These are phyloP conservation scores for Liasis olivaceus DNA, from an alignment of 2,797 vertebrate species.

Conservation along the genomic window DNA sequence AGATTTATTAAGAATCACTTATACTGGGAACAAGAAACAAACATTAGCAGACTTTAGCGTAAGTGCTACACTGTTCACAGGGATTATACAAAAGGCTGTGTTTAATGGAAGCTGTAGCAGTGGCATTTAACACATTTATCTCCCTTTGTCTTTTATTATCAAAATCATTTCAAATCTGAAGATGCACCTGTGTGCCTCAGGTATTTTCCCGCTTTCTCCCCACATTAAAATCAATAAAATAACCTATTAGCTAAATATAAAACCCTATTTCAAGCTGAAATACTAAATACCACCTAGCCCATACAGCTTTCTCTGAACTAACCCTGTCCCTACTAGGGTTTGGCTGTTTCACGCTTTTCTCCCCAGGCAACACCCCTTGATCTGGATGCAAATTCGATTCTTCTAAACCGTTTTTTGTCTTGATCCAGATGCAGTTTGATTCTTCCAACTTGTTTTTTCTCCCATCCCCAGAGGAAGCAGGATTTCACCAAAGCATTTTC, in stretches of 20 bases:
- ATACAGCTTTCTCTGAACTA: background rate
- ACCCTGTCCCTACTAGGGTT: background rate
- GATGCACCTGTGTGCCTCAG: background rate
- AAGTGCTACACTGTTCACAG: conserved; percentile 6
- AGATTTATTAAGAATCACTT: conserved; percentile 40
- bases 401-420: too few relatives aligned
- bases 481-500: background rate
- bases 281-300: background rate
- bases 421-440: background rate
- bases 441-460: background rate
- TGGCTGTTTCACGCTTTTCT: background rate
- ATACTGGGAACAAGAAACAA: conserved; percentile 44
- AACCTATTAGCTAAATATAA: background rate
- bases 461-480: background rate
- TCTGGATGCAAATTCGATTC: too few relatives aligned
- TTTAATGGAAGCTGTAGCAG: conserved; percentile 35
- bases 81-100: conserved; percentile 37
- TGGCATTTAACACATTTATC: conserved; percentile 20
- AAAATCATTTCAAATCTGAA: conserved; percentile 12
- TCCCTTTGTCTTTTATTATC: conserved; percentile 13
- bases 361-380: background rate
- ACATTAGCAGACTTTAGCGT: conserved; percentile 36
- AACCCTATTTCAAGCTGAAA: background rate
- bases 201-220: background rate
- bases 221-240: background rate